phyloP scores from a whole-genome alignment of 2,113 vertebrate genomes.

The Labeo catla region DNA sequence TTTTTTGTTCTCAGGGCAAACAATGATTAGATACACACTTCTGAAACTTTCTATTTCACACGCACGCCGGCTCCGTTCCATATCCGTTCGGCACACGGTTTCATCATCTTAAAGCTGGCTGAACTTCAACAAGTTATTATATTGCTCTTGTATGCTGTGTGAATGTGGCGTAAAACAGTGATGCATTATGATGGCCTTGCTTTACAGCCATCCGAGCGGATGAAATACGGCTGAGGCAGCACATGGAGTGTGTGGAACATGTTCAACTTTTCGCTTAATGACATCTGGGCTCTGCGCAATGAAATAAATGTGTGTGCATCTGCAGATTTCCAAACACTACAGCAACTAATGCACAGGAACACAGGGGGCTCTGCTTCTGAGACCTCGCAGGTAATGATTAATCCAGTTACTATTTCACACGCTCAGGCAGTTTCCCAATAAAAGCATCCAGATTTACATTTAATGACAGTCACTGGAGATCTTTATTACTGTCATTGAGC shows the following conservation, averaged over 20 bases:
- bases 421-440: constrained; percentile 37
- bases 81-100: not conserved
- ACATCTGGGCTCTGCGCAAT: constrained; percentile 40
- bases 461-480: not conserved
- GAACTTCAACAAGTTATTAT: constrained; percentile 33
- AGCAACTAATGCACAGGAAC: not conserved
- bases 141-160: constrained; percentile 18
- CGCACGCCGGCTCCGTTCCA: not conserved
- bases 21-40: constrained; percentile 4
- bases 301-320: constrained; percentile 53
- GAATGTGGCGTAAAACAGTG: not conserved
- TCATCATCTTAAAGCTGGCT: constrained; percentile 10
- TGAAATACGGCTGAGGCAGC: constrained; percentile 46
- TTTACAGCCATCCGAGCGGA: not conserved
- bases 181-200: constrained; percentile 47
- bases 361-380: constrained; percentile 33
- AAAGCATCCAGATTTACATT: constrained; percentile 39
- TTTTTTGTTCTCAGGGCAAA: not conserved
- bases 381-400: constrained; percentile 22
- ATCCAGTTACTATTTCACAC: constrained; percentile 22
- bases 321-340: constrained; percentile 48
- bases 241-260: constrained; percentile 44
- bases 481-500: constrained; percentile 7
- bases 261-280: constrained; percentile 33
- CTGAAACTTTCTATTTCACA: not conserved